phyloP scores from a whole-genome alignment of 1,140 invertebrate genomes.

The Hyles vespertilio region DNA sequence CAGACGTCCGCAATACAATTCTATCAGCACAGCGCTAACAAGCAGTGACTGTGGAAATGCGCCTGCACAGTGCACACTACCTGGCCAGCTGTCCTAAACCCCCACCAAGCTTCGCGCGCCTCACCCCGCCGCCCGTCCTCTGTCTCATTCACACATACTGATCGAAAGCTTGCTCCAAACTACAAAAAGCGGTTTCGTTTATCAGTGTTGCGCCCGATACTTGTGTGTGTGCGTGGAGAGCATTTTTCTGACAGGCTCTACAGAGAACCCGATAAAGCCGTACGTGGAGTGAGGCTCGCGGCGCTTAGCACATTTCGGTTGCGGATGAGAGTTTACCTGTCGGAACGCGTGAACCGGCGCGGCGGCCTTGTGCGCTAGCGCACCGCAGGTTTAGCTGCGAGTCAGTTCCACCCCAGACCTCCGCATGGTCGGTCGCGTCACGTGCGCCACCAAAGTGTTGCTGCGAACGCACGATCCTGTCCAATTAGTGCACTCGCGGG shows the following conservation, averaged over 20 bases:
- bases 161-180: constrained; percentile 52
- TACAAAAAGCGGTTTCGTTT: constrained; percentile 71
- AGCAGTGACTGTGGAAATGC: constrained; percentile 58
- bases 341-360: constrained; percentile 71
- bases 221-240: constrained; percentile 53
- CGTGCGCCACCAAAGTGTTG: constrained; percentile 31
- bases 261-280: constrained; percentile 40
- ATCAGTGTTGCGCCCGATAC: constrained; percentile 41
- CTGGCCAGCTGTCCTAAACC: constrained; percentile 65
- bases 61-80: constrained; percentile 59
- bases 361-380: constrained; percentile 72
- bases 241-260: constrained; percentile 61
- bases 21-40: constrained; percentile 62
- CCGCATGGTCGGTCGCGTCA: constrained; percentile 53
- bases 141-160: constrained; percentile 50
- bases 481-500: constrained; percentile 69
- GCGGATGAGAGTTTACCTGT: constrained; percentile 60
- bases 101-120: constrained; percentile 52
- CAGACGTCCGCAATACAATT: constrained; percentile 55
- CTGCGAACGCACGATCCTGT: constrained; percentile 57
- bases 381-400: constrained; percentile 64
- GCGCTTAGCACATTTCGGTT: constrained; percentile 51
- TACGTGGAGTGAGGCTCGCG: constrained; percentile 33
- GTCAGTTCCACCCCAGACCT: constrained; percentile 69
- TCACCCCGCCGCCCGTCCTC: constrained; percentile 49